Base-by-base conservation (phyloP, 2,797 vertebrate genomes). In the Poecilia velifera region DNA sequence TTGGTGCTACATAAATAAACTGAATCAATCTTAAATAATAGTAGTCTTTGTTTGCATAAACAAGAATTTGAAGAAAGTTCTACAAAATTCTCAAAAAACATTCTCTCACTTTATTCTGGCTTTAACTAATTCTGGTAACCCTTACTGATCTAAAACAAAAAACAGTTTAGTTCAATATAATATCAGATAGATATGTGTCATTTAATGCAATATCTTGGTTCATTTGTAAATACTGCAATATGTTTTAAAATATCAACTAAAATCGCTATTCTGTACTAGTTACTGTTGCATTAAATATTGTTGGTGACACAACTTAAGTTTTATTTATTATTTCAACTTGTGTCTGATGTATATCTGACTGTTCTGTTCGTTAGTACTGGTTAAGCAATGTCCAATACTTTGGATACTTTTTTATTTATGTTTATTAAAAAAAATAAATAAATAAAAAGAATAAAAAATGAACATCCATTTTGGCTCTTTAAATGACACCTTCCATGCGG, bases 1-100 rank as follows among this genome's bases (percentile, higher is more conserved):
- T 25, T 45, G 68, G 68, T 45, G 41, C 41, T 45, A 71, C 39
- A 13, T 16, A 71, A 71, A 71, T 71, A 71, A 71, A 71, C 41
- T 45, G 41, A 71, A 45, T 14, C n/a, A 9, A 41, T 12, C 12
- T 68, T 22, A 36, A 41, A 22, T 41, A 41, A 41, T 25, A 25
- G 66, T 70, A 12, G 39, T 70, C 66, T n/a, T 71, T 22, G 9
- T 43, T 14, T 70, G 36, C 5, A 4, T 70, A 70, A 43, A 43
- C 66, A 22, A 25, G 22, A 43, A 70, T 41, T 41, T 13, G 6
- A 70, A 70, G 34, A 71, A 71, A n/a, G 41, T 45, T 20, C 5
- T 2, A 3, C 8, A 62, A 34, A 62, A 12, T 22, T 39, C 4
- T 71, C 41, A 6, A 45, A 70, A 41, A 71, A 45, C 2, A 7